phyloP scores from a whole-genome alignment of 2,888 invertebrate species.

The Lydus trimaculatus region DNA sequence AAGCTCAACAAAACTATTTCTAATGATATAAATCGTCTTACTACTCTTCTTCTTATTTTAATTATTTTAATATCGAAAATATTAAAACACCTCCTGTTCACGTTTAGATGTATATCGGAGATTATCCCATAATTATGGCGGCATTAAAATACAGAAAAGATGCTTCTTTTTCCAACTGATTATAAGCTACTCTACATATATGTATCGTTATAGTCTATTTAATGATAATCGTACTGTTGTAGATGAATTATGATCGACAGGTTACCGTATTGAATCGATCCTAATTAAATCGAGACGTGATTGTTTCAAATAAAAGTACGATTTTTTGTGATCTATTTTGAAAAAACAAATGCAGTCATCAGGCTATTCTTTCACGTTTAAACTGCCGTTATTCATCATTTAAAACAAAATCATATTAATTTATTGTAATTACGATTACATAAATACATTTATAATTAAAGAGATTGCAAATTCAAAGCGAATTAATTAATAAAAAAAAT shows the following conservation, averaged over 20 bases:
- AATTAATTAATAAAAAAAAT: background rate
- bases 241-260: conserved; percentile 9
- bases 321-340: background rate
- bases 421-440: background rate
- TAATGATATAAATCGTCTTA: too few species aligned
- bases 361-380: background rate
- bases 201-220: conserved; percentile 3
- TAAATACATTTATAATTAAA: background rate
- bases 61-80: conserved; percentile 3
- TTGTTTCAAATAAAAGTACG: background rate
- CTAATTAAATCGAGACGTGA: conserved; percentile 15
- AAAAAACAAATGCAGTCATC: background rate
- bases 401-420: background rate
- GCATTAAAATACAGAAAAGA: background rate
- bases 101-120: background rate
- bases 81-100: conserved; percentile 5
- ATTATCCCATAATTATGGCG: background rate
- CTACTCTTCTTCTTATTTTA: background rate
- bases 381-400: background rate
- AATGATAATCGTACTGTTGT: conserved; percentile 8
- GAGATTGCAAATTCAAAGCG: background rate
- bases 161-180: background rate
- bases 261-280: conserved; percentile 4
- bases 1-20: background rate
- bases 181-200: background rate